Evolutionary conservation across 2,888 invertebrate genomes (phyloP), one percentile per base, ranked within the genome.

Genomic region (Oligia fasciuncula): DNA sequence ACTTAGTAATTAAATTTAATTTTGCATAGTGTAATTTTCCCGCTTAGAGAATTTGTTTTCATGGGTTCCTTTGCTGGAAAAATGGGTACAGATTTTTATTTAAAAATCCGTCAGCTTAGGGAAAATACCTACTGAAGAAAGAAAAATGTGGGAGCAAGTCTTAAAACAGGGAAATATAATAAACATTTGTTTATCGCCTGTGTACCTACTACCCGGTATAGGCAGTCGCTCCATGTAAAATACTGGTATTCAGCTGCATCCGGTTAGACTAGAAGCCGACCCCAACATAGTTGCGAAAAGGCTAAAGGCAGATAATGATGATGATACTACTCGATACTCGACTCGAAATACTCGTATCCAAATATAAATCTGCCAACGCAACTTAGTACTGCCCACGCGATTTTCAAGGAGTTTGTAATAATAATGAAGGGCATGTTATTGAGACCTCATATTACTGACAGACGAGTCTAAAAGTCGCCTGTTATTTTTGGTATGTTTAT

Each of bases 381-480:
- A 73, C 71, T 49, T 51, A 72, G 60, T 35, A 73, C 65, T 40
- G 14, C 57, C 81, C n/a, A 81, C 57, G 57, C 51, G 11, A 51
- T 35, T 43, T 81, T 62, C 65, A 60, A 8, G 66, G 40, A 60
- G 17, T 68, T 68, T 67, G 35, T 46, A 13, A 49, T 68, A 49
- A 43, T 60, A 70, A 40, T 40, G 5, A 40, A 73, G 19, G 11
- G 3, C 29, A 29, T 54, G 29, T 68, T 54, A 68, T 49, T 43
- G 23, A 19, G 29, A 14, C 23, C 40, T 69, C 14, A 11, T 82
- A n/a, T 68, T 51, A 43, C 46, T 14, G 54, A 54, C 17, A 72
- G 43, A 66, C 46, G 14, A 71, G n/a, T 40, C 19, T 29, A 11
- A 29, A 66, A 43, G 23, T 46, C 17, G 49, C 19, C 51, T 71